Percentiles rank a stretch among this genome's conserved stretches.
These are phyloP conservation scores for Galendromus occidentalis DNA, from an alignment of 1,140 invertebrate genomes.

Conservation along the genomic window DNA sequence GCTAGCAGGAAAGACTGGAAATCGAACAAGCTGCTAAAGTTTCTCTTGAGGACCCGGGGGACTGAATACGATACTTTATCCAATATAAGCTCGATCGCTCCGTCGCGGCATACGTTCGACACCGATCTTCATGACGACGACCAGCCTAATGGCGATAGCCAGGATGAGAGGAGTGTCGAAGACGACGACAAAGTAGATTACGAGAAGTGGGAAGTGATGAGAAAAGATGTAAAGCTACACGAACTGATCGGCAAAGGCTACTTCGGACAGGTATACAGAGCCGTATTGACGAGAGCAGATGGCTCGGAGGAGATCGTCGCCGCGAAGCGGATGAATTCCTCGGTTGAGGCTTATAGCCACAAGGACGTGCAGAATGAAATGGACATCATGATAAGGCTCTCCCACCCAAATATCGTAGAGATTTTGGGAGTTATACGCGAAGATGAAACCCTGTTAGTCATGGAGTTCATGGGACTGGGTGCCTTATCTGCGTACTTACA, in stretches of 20 bases:
- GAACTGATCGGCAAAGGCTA: constrained; percentile 33
- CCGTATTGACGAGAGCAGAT: constrained; percentile 35
- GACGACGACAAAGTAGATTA: neutral
- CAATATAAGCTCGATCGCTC: neutral
- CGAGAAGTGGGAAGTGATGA: constrained; percentile 9
- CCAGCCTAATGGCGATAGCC: too few relatives aligned
- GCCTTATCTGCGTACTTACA: constrained; percentile 54
- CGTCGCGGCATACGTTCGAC: neutral
- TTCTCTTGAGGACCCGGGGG: neutral
- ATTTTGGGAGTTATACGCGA: constrained; percentile 57
- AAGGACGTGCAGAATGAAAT: constrained; percentile 41
- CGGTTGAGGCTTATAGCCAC: constrained; percentile 14
- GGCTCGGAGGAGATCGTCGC: constrained; percentile 37
- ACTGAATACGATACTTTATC: neutral
- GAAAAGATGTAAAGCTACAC: neutral
- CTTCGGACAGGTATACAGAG: constrained; percentile 48
- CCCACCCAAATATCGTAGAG: constrained; percentile 66
- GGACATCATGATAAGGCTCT: constrained; percentile 51
- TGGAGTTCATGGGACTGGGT: constrained; percentile 64
- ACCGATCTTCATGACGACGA: neutral
- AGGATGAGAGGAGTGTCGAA: neutral
- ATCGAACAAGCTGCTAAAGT: too few relatives aligned
- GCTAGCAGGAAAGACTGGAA: neutral
- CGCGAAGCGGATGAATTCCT: constrained; percentile 44
- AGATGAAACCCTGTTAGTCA: constrained; percentile 53